Evolutionary conservation across 2,888 invertebrate genomes (phyloP).

Genomic region (Tipula lateralis): DNA sequence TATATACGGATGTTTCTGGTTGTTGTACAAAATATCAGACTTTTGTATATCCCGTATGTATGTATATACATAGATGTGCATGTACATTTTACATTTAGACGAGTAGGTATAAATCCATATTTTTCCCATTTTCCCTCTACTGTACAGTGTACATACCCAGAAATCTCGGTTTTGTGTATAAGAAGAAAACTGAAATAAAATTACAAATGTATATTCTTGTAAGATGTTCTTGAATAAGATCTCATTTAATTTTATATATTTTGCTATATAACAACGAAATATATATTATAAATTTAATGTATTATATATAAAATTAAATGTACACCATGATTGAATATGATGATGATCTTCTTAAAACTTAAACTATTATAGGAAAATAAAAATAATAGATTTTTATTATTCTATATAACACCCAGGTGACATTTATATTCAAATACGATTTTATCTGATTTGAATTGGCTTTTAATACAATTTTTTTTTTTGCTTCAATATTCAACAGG

Average conservation of each 20-base stretch:
- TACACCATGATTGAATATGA: not conserved
- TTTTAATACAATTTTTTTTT: not conserved
- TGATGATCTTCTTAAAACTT: slow-evolving; percentile 13
- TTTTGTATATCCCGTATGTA: not conserved
- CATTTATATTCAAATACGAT: not conserved
- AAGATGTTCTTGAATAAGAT: not conserved
- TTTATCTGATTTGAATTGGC: not conserved
- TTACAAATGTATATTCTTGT: not conserved
- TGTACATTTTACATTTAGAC: not conserved
- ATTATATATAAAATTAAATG: not conserved
- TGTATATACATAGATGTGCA: not conserved
- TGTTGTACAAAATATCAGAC: slow-evolving; percentile 9
- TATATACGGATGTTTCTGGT: slow-evolving; percentile 14
- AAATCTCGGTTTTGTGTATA: not conserved
- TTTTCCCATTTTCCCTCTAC: not conserved
- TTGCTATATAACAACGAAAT: not conserved
- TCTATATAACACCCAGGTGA: not conserved
- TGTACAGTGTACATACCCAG: not conserved
- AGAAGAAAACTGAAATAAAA: not conserved
- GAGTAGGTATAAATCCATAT: not conserved
- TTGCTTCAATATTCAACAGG: not conserved
- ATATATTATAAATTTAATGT: not conserved
- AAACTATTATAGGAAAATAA: not conserved
- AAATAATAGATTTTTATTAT: not conserved
- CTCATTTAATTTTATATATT: not conserved